Conservation (phyloP, 2,888 invertebrate species). For the Scrobipalpa costella region DNA sequence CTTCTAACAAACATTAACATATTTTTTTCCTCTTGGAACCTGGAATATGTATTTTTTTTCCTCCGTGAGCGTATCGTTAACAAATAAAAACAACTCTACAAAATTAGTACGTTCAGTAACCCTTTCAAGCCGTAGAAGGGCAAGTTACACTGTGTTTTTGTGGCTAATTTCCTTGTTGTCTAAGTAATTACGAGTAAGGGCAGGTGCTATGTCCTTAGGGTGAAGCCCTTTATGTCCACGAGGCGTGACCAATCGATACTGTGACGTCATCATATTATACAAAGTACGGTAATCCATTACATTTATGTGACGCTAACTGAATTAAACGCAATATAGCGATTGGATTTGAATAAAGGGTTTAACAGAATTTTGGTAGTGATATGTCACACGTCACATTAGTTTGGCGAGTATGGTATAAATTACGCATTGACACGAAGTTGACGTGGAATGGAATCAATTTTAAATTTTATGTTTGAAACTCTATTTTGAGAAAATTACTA, state of each 20-base stretch:
- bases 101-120: background rate
- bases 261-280: conserved; percentile 46
- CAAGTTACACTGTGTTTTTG: background rate
- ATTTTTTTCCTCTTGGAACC: too few species aligned
- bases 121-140: background rate
- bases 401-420: too few species aligned
- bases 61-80: background rate
- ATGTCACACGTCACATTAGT: too few species aligned
- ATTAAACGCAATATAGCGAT: background rate
- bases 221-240: conserved; percentile 55
- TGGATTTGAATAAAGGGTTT: background rate
- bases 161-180: conserved; percentile 24
- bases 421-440: too few species aligned
- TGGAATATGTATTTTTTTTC: background rate
- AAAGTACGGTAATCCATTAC: conserved; percentile 44
- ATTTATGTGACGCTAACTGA: conserved; percentile 18
- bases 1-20: too few species aligned
- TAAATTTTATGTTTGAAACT: too few species aligned
- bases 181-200: conserved; percentile 27
- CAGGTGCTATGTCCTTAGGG: conserved; percentile 43
- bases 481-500: too few species aligned
- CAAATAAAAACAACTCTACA: background rate
- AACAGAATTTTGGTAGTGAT: too few species aligned
- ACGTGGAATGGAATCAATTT: too few species aligned
- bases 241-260: conserved; percentile 55